phyloP scores from a whole-genome alignment of 2,113 vertebrate species.

The Corydoras maculifer region DNA sequence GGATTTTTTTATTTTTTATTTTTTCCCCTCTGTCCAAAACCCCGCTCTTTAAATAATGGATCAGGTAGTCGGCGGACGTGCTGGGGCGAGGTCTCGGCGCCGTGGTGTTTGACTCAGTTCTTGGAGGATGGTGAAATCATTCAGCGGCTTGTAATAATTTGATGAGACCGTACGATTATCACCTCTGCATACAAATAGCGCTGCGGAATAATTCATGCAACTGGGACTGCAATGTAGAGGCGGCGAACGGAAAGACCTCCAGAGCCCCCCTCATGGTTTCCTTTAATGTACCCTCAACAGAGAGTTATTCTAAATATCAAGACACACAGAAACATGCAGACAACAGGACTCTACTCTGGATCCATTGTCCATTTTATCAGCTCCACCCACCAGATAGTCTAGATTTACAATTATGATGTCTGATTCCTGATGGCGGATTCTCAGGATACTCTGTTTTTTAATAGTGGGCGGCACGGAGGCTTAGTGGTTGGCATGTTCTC shows the following conservation, averaged over 20 bases:
- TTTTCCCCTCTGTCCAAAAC: neutral
- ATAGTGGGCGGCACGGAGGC: too few relatives aligned
- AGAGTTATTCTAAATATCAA: neutral
- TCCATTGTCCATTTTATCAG: too few relatives aligned
- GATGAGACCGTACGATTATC: conserved; percentile 11
- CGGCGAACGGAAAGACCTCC: neutral
- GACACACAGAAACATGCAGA: too few relatives aligned
- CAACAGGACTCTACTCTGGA: too few relatives aligned
- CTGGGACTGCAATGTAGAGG: neutral
- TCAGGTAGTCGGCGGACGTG: conserved; percentile 26
- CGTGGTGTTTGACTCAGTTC: conserved; percentile 25
- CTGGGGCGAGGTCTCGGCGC: conserved; percentile 23
- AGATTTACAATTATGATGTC: too few relatives aligned
- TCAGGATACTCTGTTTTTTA: neutral
- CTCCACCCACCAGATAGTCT: too few relatives aligned
- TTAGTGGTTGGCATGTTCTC: too few relatives aligned
- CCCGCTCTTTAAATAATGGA: conserved; percentile 42
- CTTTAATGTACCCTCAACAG: neutral
- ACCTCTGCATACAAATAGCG: conserved; percentile 21
- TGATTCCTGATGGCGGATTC: too few relatives aligned
- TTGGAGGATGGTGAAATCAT: conserved; percentile 12
- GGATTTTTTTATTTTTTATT: neutral
- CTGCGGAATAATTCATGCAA: conserved; percentile 22
- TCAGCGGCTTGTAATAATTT: conserved; percentile 20
- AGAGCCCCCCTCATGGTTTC: neutral